These are phyloP conservation scores for Emys orbicularis DNA, from an alignment of 2,797 vertebrate species.

Conservation along the genomic window DNA sequence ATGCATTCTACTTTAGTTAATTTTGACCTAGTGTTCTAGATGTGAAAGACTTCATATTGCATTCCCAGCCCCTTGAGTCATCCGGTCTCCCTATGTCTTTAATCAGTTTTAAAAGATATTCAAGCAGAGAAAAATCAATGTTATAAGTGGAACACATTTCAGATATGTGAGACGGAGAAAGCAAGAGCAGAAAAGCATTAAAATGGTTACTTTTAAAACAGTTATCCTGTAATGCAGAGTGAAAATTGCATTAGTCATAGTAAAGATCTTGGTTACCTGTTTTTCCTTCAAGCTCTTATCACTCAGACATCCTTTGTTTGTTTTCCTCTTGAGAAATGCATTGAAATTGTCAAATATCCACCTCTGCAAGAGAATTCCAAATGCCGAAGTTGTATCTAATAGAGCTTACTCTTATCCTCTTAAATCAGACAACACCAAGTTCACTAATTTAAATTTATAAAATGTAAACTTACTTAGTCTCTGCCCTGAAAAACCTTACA, in stretches of 20 bases:
- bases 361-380: rapidly evolving
- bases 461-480: neutral
- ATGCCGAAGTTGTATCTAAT: rapidly evolving
- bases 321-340: neutral
- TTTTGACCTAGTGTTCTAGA: neutral
- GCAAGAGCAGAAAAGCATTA: neutral
- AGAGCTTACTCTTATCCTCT: neutral
- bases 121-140: neutral
- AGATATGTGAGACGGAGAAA: neutral
- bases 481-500: no score
- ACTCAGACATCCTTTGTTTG: neutral
- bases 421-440: neutral
- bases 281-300: neutral
- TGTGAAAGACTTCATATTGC: neutral
- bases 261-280: neutral
- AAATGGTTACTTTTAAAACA: neutral
- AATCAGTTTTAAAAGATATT: neutral
- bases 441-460: neutral
- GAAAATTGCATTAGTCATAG: neutral
- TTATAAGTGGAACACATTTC: neutral
- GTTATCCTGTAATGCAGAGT: rapidly evolving
- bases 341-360: rapidly evolving
- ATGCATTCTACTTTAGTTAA: neutral
- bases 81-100: neutral
- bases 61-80: neutral